Base-by-base conservation (phyloP, 2,888 invertebrate species). In the Callyntrura guangdongensis region DNA sequence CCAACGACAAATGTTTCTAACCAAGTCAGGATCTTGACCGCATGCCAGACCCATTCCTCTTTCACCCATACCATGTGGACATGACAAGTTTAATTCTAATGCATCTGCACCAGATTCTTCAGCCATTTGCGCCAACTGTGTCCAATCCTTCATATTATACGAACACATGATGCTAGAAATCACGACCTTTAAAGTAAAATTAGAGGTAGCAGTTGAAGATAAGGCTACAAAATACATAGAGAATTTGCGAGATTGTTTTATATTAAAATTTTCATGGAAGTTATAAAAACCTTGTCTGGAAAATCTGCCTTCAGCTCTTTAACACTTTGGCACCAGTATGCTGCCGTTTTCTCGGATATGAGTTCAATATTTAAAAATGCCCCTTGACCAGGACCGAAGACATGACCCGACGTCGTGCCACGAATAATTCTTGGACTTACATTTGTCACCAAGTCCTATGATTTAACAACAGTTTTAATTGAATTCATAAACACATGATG, bases 41-140 rank as follows among this genome's bases (percentile, higher is more conserved):
- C 99, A 99, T 72, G 99, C 99, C 47, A 99, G 95, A 0, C 99
- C 99, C 99, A 99, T 99, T 61, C 99, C 99, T 12, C 97, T 97
- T 95, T 99, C 99, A 0, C 99, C 99, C 99, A 99, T 99, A 6
- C 99, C 99, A 95, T 99, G 99, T 0, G 99, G 99, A 95, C 99
- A 99, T 0, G 99, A 99, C 82, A 99, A 95, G 95, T 99, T 99
- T 82, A 99, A 95, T 94, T 99, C 99, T 14, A 99, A 95, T 0
- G 98, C 99, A 95, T 99, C 99, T 0, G 99, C 97, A 0, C 99
- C 99, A 0, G 98, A 96, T 0, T 96, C 96, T 95, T 97, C 97
- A 0, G 98, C 97, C 95, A 96, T 96, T 93, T 95, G 95, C 0
- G 99, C 96, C 86, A 99, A 95, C 94, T 97, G 96, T 11, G 96